Base-by-base conservation (phyloP, 2,888 invertebrate species). In the Diloba caeruleocephala region DNA sequence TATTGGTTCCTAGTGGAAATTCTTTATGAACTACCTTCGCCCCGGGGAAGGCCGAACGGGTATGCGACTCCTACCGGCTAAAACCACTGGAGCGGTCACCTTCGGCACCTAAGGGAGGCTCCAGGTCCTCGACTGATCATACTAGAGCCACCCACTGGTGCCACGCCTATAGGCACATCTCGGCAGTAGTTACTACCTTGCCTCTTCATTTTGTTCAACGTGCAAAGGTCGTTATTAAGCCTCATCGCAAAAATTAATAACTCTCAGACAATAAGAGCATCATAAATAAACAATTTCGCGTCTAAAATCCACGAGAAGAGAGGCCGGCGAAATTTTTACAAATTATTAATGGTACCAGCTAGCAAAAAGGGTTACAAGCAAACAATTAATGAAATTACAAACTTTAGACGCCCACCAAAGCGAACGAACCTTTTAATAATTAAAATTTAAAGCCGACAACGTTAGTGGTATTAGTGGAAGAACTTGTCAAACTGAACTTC, bases 381-480 rank as follows among this genome's bases (percentile, higher is more conserved):
- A 48, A 12, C 34, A 61, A 61, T 67, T 61, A 61, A 61, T 36
- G 53, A 53, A 48, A 71, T 67, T 53, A 71, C 41, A 63, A 68
- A 72, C 49, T 72, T 68, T 49, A 37, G 46, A 46, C 41, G 42
- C 23, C 28, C 13, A 21, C 19, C 28, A 13, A 44, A 34, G 41
- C 45, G 26, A 55, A 37, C 32, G 9, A 44, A 44, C 29, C 44
- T 44, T 63, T 69, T 71, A 46, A 44, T 53, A 46, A 58, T 53
- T 51, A 43, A 63, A 55, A 33, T 45, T 38, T 38, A 44, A 62
- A 33, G n/a, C 42, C n/a, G 6, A n/a, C 12, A 34, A 39, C 26
- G 34, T 36, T 36, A 43, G 54, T 28, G 15, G 25, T 28, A 69
- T 44, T 55, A 38, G 31, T 25, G 25, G 41, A 28, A 32, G 41